Evolutionary conservation across 2,113 vertebrate species (phyloP), one percentile per base, ranked within the genome.

Genomic region (Scortum barcoo): DNA sequence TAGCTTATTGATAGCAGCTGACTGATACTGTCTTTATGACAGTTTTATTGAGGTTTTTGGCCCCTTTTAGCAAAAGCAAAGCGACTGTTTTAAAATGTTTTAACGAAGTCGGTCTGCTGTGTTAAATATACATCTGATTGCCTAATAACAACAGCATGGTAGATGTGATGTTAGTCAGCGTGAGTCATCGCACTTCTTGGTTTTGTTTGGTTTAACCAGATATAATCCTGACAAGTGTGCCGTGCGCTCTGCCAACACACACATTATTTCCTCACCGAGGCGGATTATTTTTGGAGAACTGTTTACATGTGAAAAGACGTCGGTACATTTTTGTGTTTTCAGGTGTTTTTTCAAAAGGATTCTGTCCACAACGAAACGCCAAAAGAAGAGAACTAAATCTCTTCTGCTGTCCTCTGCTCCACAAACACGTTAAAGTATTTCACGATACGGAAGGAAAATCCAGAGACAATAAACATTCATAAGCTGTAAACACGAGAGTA

Each of bases 181-280:
- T 74, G 70, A 83, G 30, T 78, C 84, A 86, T 38, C 36, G 44
- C 28, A 44, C 63, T 65, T 3, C 70, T 51, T 20, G 46, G 57
- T 11, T 69, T 72, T 62, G 53, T 86, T 86, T 78, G 66, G 57
- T 65, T 78, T 30, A 28, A 53, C 53, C 53, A 14, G 66, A 77
- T 24, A 22, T 44, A 44, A 72, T 78, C 60, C 24, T 57, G 51
- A 57, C n/a, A 30, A 58, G 72, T 3, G 5, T 26, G 1, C 66
- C 4, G 38, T 20, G 14, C 7, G 8, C 42, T 50, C 50, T 50
- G 81, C 80, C 58, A 77, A 46, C 51, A 36, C 62, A n/a, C 53
- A 73, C 68, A 66, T 63, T 30, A 16, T 10, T 51, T 42, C 42
- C 74, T 72, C 22, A 13, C 68, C 36, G 36, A 73, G 81, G 22